Conservation (phyloP, 2,888 invertebrate species). For the Eristalinus aeneus region DNA sequence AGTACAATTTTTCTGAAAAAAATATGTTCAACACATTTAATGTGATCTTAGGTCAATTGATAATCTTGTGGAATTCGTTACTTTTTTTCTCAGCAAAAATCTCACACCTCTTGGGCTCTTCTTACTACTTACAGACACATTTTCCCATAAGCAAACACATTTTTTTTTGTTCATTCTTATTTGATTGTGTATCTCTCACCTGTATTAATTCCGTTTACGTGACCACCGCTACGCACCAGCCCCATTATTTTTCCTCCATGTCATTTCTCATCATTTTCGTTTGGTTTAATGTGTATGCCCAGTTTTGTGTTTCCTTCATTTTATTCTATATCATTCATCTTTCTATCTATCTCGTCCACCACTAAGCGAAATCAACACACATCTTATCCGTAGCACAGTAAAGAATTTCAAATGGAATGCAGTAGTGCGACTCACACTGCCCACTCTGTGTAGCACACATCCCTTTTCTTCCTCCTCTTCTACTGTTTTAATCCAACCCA, state of each 20-base stretch:
- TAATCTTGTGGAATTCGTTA: neutral
- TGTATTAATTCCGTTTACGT: constrained; percentile 70
- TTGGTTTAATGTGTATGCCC: constrained; percentile 16
- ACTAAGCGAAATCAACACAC: constrained; percentile 12
- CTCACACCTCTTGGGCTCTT: constrained; percentile 23
- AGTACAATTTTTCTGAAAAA: too few relatives aligned
- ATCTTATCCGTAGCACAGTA: constrained; percentile 30
- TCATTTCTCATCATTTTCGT: neutral
- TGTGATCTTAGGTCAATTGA: neutral
- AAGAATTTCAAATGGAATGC: constrained; percentile 68
- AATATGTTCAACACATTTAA: neutral
- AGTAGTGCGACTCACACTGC: constrained; percentile 42
- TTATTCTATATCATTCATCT: constrained; percentile 8
- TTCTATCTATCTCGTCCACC: neutral
- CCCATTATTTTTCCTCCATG: constrained; percentile 35
- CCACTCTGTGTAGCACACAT: neutral
- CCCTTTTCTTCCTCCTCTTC: neutral
- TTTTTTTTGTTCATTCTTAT: constrained; percentile 47
- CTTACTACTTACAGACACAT: neutral
- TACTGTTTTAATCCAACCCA: neutral
- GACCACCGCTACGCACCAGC: constrained; percentile 68
- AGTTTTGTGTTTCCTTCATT: neutral
- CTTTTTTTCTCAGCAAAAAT: constrained; percentile 20
- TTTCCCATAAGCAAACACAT: constrained; percentile 7
- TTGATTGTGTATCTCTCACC: constrained; percentile 66